Evolutionary conservation across 2,113 vertebrate species (phyloP), one percentile per base, ranked within the genome.

Genomic region (Thamnaconus septentrionalis): DNA sequence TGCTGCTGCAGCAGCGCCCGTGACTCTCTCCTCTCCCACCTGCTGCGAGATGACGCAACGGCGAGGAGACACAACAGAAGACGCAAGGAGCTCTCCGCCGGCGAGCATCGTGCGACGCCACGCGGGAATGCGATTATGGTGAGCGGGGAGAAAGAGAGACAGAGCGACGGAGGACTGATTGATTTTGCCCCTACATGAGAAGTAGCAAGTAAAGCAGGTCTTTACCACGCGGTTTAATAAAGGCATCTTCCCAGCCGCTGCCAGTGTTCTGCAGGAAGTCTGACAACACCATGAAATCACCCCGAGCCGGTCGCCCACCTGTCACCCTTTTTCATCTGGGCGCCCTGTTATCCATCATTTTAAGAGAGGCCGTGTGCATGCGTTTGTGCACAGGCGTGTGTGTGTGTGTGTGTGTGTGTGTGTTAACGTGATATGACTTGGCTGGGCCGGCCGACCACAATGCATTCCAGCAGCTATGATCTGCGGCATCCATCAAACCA

Each of bases 31-130:
- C 18, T 31, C 18, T 31, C 18, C 18, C 18, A 31, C 18, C 68
- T 54, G 59, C 81, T 82, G 76, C 49, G 76, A 67, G 61, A 88
- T 87, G 85, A 89, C 71, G 86, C 79, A 89, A 79, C 75, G 65
- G 18, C 52, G 10, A 50, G 60, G 50, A 62, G 53, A 77, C 73
- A 81, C 82, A 66, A 68, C 31, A 62, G 51, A 79, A 66, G 7
- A 56, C 18, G 39, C 59, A 62, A 10, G 7, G 12, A 56, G 56
- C 18, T 31, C 18, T 31, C 18, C 18, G 18, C 18, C 2, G 1
- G 18, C 18, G 18, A 31, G 18, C 18, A 31, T 31, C 18, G 18
- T 31, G 18, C 18, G 18, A 31, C 18, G 18, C 18, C 1, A 31
- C 18, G 18, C 18, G 18, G 18, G 18, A 31, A 31, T 31, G 18